These are phyloP conservation scores for Siderastrea siderea DNA, from an alignment of 92 coral and sea anemone species.

Conservation along the genomic window DNA sequence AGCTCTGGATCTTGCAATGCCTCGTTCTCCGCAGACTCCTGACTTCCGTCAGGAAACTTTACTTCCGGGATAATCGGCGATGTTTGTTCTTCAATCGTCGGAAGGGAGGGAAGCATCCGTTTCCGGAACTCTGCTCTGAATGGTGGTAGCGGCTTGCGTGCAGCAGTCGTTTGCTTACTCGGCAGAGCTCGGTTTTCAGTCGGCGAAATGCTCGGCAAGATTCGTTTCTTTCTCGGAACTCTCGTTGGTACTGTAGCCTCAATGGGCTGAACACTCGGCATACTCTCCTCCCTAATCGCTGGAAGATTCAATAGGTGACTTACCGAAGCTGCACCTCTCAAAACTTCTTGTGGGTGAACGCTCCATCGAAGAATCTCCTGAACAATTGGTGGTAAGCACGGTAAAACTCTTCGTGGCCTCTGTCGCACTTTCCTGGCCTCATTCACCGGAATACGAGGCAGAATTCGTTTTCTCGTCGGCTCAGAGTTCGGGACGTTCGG, in stretches of 20 bases:
- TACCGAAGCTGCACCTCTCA: slow-evolving; percentile 4
- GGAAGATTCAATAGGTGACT: not conserved
- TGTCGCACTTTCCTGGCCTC: not conserved
- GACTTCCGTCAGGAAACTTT: not conserved
- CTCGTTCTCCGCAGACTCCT: not conserved
- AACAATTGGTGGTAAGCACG: not conserved
- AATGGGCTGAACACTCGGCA: not conserved
- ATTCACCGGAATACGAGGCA: not conserved
- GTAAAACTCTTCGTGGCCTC: slow-evolving; percentile 10
- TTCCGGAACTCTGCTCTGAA: not conserved
- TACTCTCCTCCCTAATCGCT: not conserved
- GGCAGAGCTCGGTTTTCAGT: slow-evolving; percentile 14
- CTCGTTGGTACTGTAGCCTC: not conserved
- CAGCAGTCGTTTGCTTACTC: not conserved
- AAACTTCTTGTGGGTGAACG: slow-evolving; percentile 1
- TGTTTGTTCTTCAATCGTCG: slow-evolving; percentile 1
- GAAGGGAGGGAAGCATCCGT: slow-evolving; percentile 18
- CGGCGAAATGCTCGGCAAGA: not conserved
- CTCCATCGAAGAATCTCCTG: slow-evolving; percentile 1
- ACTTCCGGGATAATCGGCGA: not conserved
- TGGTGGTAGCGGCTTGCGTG: not conserved
- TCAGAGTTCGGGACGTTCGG: not conserved
- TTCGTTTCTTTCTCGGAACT: slow-evolving; percentile 3
- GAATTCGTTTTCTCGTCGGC: not conserved
- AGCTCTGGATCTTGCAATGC: not conserved